phyloP scores from a whole-genome alignment of 2,113 vertebrate genomes.

The Sander lucioperca region DNA sequence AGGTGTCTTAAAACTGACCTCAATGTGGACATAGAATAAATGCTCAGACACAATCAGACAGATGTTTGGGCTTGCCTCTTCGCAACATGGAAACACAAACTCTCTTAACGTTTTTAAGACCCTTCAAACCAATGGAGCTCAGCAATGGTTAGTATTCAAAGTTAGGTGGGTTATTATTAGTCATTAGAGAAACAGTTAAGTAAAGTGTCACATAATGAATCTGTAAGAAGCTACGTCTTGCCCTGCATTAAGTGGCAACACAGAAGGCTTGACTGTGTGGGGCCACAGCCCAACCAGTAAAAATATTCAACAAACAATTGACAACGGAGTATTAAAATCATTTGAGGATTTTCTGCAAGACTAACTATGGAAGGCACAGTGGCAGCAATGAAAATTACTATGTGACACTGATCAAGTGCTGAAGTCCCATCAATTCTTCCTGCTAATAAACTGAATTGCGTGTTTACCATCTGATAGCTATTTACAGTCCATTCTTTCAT shows the following conservation, averaged over 20 bases:
- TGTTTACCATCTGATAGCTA: conserved; percentile 56
- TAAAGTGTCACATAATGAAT: conserved; percentile 23
- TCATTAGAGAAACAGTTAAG: conserved; percentile 12
- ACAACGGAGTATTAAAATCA: conserved; percentile 47
- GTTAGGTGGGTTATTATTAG: not conserved
- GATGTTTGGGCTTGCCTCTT: not conserved
- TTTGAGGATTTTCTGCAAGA: conserved; percentile 50
- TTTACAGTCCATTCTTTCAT: conserved; percentile 40
- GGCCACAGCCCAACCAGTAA: not conserved
- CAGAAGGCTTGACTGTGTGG: not conserved
- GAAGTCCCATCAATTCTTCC: conserved; percentile 63
- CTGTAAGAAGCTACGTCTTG: conserved; percentile 5
- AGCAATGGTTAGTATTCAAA: not conserved
- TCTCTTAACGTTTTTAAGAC: not conserved
- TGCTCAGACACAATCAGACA: conserved; percentile 23
- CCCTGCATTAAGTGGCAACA: conserved; percentile 26
- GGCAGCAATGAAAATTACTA: conserved; percentile 43
- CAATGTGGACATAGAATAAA: conserved; percentile 59
- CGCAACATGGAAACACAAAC: not conserved
- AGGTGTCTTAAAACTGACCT: conserved; percentile 69
- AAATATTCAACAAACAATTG: conserved; percentile 19
- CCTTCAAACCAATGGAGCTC: not conserved
- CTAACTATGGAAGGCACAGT: conserved; percentile 21
- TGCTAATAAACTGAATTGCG: conserved; percentile 70
- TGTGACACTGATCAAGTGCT: conserved; percentile 43